Conservation (phyloP, 1,140 invertebrate genomes). For the Asbolus verrucosus region DNA sequence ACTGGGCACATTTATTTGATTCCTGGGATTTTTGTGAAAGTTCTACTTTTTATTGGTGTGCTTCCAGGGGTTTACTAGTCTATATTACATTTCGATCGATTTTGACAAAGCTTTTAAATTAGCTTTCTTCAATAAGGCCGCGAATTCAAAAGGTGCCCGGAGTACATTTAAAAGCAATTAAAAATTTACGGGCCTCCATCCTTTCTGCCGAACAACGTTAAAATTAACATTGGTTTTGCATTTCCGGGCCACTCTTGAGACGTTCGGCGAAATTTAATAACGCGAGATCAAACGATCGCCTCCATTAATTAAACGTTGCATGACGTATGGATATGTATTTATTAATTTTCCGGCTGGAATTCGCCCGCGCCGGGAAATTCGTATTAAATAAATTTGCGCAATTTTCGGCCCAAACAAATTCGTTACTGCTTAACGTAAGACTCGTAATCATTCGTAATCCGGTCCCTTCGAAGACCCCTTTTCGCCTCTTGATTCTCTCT, state of each 20-base stretch:
- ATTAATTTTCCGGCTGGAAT: too few relatives aligned
- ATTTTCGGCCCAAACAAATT: background rate
- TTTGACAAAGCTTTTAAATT: constrained; percentile 45
- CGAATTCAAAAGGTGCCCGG: constrained; percentile 33
- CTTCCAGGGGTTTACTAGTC: constrained; percentile 38
- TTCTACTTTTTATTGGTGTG: constrained; percentile 42
- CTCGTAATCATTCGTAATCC: too few relatives aligned
- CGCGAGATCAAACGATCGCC: constrained; percentile 26
- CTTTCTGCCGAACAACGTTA: constrained; percentile 35
- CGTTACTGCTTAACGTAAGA: too few relatives aligned
- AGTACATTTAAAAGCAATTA: constrained; percentile 49
- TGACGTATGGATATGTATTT: constrained; percentile 21
- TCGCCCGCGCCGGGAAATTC: too few relatives aligned
- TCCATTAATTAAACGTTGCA: constrained; percentile 9
- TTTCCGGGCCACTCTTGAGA: constrained; percentile 30
- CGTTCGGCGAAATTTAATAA: constrained; percentile 17
- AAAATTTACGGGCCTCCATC: constrained; percentile 44
- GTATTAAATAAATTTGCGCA: too few relatives aligned
- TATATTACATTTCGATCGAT: constrained; percentile 45
- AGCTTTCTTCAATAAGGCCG: constrained; percentile 44
- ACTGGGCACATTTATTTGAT: constrained; percentile 54
- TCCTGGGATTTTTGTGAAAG: constrained; percentile 47
- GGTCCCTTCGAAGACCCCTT: too few relatives aligned
- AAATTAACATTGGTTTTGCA: constrained; percentile 48
- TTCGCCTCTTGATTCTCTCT: too few relatives aligned